Percentiles rank a stretch among this genome's conserved stretches.
Evolutionary conservation across 2,888 invertebrate species (phyloP).

Genomic region (Baccha elongata): DNA sequence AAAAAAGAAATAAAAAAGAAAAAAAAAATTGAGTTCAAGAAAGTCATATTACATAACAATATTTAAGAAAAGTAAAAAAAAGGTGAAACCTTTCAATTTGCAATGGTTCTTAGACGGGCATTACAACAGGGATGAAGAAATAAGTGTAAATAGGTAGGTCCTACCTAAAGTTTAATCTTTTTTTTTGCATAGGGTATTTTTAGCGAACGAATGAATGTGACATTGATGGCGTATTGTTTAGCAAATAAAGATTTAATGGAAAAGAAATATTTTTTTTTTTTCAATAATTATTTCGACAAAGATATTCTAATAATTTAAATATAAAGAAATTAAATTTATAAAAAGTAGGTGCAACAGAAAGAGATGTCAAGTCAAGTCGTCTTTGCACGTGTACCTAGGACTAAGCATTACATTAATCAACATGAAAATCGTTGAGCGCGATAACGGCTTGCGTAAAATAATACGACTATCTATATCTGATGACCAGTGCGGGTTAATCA

Average conservation of each 20-base stretch:
- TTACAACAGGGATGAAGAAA: constrained; percentile 7
- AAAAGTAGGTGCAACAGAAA: too few species aligned
- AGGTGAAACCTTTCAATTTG: constrained; percentile 59
- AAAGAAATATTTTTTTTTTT: constrained; percentile 10
- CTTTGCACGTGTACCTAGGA: too few species aligned
- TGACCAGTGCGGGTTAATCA: too few species aligned
- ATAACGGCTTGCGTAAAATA: too few species aligned
- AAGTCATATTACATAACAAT: constrained; percentile 56
- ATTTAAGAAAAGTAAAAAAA: constrained; percentile 12
- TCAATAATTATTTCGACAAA: too few species aligned
- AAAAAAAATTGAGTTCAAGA: constrained; percentile 45
- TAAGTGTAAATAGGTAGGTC: neutral
- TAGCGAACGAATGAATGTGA: constrained; percentile 25
- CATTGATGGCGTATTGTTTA: constrained; percentile 30
- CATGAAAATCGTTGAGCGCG: too few species aligned
- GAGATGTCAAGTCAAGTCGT: too few species aligned
- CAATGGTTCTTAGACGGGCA: constrained; percentile 46
- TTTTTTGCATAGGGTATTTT: neutral
- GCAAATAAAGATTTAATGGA: constrained; percentile 50
- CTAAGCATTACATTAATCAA: too few species aligned
- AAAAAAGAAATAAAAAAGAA: constrained; percentile 5
- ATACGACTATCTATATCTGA: too few species aligned
- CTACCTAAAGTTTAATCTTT: neutral
- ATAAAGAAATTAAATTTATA: too few species aligned
- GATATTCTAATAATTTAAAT: too few species aligned